Evolutionary conservation across 1,140 invertebrate species (phyloP), one percentile per base, ranked within the genome.

Genomic region (Drosophila seguyi): DNA sequence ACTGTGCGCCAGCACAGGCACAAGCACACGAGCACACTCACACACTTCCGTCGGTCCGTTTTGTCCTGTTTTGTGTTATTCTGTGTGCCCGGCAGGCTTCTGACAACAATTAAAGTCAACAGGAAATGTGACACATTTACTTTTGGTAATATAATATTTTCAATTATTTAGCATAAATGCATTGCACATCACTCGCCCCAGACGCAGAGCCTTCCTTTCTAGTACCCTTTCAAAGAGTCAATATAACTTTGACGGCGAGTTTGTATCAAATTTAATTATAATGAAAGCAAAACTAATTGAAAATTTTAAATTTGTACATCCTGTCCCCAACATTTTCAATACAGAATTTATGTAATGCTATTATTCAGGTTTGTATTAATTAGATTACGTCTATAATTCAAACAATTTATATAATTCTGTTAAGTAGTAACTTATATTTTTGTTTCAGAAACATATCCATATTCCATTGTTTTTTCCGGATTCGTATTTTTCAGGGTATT

Each of bases 111-210:
- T 87, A 87, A 87, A 87, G 85, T 81, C 84, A 84, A 88, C 80
- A 80, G 84, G 84, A 87, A 87, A 87, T 87, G 84, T 88, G 84
- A 87, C 84, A 87, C 84, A 87, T 87, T 87, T 88, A 88, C 78
- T 82, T 80, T 84, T 63, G 67, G 69, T 68, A 88, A 88, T 76
- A 83, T 87, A 78, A 88, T 87, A 87, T 87, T 87, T 87, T 88
- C 84, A 88, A 87, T 87, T 87, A 84, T 88, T 88, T 65, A 88
- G 65, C 76, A 88, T 85, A 85, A 85, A 66, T 85, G 71, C 44
- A 72, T 84, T 76, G 31, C 57, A 57, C 62, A 59, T 31, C 41
- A 56, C 14, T 60, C 25, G 27, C 36, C 22, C 34, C 18, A 11
- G 31, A 20, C 25, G 36, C 25, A 29, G 10, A 11, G 14, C 11